phyloP scores from a whole-genome alignment of 2,888 invertebrate genomes.

The Phoenoteleia sp. region DNA sequence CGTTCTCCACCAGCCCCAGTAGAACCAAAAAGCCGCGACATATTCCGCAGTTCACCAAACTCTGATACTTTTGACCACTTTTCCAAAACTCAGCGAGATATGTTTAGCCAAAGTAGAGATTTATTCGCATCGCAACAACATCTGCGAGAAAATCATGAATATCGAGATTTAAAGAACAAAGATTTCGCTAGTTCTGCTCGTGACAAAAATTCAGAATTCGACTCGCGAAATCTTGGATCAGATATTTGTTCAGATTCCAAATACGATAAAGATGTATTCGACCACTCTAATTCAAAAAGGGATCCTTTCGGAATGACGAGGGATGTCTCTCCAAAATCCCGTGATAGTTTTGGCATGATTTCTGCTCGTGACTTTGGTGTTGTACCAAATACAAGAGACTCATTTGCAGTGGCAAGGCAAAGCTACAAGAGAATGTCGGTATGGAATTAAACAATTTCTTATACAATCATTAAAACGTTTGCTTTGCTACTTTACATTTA shows the following conservation, averaged over 20 bases:
- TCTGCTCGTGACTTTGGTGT: constrained; percentile 85
- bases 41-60: constrained; percentile 83
- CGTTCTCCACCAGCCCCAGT: constrained; percentile 91
- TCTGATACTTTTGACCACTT: constrained; percentile 84
- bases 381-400: constrained; percentile 85
- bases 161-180: constrained; percentile 79
- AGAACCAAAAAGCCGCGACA: constrained; percentile 87
- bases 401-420: constrained; percentile 83
- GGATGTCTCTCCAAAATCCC: constrained; percentile 85
- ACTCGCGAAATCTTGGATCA: constrained; percentile 82
- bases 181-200: constrained; percentile 79
- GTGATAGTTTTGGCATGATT: constrained; percentile 85
- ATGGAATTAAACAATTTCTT: neutral
- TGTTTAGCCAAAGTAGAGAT: constrained; percentile 85
- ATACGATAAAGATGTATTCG: constrained; percentile 85
- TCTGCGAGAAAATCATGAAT: constrained; percentile 81
- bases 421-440: constrained; percentile 87
- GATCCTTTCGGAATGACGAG: constrained; percentile 84
- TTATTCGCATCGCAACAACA: constrained; percentile 84
- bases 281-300: constrained; percentile 80
- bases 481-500: neutral
- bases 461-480: too few species aligned
- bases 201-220: constrained; percentile 83
- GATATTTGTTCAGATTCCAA: constrained; percentile 84
- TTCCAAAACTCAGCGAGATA: constrained; percentile 84